Conservation (phyloP, 2,797 vertebrate species). For the Masticophis lateralis region DNA sequence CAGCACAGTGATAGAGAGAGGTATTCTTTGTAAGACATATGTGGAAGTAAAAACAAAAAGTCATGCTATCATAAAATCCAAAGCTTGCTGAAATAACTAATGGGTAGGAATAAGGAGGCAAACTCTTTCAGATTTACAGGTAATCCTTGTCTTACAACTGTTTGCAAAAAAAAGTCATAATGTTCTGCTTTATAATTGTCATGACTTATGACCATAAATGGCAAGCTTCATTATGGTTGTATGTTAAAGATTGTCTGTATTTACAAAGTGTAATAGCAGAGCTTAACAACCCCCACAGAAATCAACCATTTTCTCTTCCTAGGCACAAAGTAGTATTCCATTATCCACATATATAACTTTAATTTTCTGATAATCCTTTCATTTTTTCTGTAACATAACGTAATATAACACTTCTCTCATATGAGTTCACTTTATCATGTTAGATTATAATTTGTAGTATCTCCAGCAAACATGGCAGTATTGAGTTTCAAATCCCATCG, state of each 20-base stretch:
- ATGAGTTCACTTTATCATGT: neutral
- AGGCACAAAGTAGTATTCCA: neutral
- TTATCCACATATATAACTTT: neutral
- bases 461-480: neutral
- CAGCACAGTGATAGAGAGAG: neutral
- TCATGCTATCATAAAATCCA: neutral
- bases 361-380: neutral
- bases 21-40: neutral
- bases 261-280: conserved; percentile 8
- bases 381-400: neutral
- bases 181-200: neutral
- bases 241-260: neutral
- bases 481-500: too few species aligned
- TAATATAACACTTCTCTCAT: neutral
- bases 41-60: too few species aligned
- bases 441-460: neutral
- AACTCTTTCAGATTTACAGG: neutral
- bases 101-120: neutral
- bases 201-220: neutral
- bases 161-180: neutral
- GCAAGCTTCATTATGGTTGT: neutral
- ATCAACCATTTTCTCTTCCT: neutral
- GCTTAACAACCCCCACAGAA: neutral
- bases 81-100: neutral
- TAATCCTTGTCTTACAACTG: neutral